Conservation (phyloP, 2,888 invertebrate genomes). For the Athrips mouffetella region DNA sequence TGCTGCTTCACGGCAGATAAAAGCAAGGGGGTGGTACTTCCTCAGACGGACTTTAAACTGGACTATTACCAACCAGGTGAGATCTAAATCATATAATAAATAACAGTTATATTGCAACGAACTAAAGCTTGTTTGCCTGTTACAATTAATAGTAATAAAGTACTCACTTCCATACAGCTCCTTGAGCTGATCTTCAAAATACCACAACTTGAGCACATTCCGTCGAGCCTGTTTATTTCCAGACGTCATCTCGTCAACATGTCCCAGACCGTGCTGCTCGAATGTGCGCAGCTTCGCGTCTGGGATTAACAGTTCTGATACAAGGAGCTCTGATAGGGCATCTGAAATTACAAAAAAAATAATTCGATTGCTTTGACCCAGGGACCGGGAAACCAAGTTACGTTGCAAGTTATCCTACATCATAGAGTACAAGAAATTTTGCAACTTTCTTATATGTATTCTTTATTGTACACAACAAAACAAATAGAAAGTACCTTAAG, state of each 20-base stretch:
- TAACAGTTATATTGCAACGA: neutral
- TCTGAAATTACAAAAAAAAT: constrained; percentile 70
- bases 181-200: constrained; percentile 93
- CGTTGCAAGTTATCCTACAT: too few relatives aligned
- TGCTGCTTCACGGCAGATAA: too few relatives aligned
- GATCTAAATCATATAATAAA: too few relatives aligned
- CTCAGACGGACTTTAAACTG: too few relatives aligned
- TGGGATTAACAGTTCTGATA: constrained; percentile 83
- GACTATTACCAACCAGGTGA: too few relatives aligned
- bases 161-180: constrained; percentile 82
- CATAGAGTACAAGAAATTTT: too few relatives aligned
- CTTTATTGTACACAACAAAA: too few relatives aligned
- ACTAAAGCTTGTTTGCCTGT: neutral
- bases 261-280: constrained; percentile 79
- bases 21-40: too few relatives aligned
- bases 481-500: too few relatives aligned
- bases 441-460: too few relatives aligned
- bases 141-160: neutral
- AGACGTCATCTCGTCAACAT: constrained; percentile 77
- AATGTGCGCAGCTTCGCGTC: constrained; percentile 82
- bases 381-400: too few relatives aligned
- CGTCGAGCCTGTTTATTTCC: constrained; percentile 82
- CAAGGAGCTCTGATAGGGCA: constrained; percentile 86
- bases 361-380: constrained; percentile 6
- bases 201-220: constrained; percentile 87